A percentile compares a stretch with the other conserved stretches of the same genome.
Evolutionary conservation across 2,113 vertebrate genomes (phyloP).

Genomic region (Prietella phreatophila): DNA sequence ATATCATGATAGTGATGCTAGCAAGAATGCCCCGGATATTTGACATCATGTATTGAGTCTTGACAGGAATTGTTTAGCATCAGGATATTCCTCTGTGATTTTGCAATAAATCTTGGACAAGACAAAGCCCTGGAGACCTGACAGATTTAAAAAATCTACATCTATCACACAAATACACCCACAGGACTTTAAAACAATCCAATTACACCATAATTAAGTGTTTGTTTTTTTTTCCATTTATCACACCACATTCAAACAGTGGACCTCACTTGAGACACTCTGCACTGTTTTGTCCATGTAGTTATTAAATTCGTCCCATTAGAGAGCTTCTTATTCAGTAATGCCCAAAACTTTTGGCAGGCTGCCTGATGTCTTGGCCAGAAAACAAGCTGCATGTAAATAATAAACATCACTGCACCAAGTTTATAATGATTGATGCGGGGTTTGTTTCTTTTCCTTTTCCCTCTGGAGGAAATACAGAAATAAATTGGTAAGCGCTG

Average conservation of each 20-base stretch:
- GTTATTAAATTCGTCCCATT: slow-evolving; percentile 22
- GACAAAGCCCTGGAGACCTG: background rate
- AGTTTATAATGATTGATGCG: background rate
- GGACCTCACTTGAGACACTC: background rate
- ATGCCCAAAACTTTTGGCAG: background rate
- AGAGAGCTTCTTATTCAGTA: background rate
- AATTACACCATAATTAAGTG: slow-evolving; percentile 3
- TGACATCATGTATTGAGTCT: background rate
- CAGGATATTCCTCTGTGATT: background rate
- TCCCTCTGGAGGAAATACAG: slow-evolving; percentile 5
- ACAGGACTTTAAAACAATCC: background rate
- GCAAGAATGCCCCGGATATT: background rate
- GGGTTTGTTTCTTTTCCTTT: background rate
- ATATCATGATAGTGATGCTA: background rate
- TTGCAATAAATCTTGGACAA: slow-evolving; percentile 6
- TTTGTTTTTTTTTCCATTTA: background rate
- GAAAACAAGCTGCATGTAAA: slow-evolving; percentile 5
- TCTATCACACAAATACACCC: background rate
- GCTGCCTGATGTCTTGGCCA: background rate
- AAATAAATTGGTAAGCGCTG: slow-evolving; percentile 7
- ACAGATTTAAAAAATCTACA: background rate
- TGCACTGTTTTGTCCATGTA: background rate
- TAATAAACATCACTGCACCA: slow-evolving; percentile 18
- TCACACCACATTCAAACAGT: background rate
- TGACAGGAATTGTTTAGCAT: background rate